Evolutionary conservation across 1,140 invertebrate species (phyloP).

Genomic region (Aphelenchoides fujianensis): DNA sequence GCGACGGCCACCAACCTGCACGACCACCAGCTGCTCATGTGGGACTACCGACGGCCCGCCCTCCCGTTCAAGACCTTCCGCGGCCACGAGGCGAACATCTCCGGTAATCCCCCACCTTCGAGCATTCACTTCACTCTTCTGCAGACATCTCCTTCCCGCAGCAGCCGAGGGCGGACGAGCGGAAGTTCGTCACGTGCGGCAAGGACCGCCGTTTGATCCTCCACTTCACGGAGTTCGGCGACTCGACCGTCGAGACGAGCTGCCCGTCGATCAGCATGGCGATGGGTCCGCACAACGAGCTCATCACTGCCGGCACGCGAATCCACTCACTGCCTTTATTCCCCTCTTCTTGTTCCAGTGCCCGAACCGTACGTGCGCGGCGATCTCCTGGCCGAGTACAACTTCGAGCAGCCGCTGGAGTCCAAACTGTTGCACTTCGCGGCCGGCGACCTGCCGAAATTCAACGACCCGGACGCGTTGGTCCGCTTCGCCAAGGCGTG

Average conservation of each 20-base stretch:
- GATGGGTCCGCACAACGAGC: slow-evolving; percentile 7
- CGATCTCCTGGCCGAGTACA: background rate
- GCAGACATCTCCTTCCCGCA: slow-evolving; percentile 19
- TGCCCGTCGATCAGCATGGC: background rate
- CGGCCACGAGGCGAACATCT: slow-evolving; percentile 22
- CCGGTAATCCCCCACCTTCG: background rate
- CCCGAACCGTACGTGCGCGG: slow-evolving; percentile 1
- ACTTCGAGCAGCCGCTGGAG: background rate
- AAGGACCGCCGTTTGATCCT: slow-evolving; percentile 37
- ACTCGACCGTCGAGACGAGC: background rate
- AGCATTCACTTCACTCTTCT: slow-evolving; percentile 7
- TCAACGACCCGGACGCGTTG: background rate
- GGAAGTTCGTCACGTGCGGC: slow-evolving; percentile 43
- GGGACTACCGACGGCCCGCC: slow-evolving; percentile 43
- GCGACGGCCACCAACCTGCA: slow-evolving; percentile 18
- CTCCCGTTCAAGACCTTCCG: slow-evolving; percentile 36
- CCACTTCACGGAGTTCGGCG: slow-evolving; percentile 28
- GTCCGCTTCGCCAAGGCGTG: background rate
- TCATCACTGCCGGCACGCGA: background rate
- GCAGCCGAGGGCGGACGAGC: slow-evolving; percentile 16
- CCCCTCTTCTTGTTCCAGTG: background rate
- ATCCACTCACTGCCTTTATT: background rate
- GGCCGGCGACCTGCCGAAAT: background rate
- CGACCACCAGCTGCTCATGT: slow-evolving; percentile 39
- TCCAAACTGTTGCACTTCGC: background rate